phyloP scores from a whole-genome alignment of 2,113 vertebrate genomes.

The Eulemur rufifrons region DNA sequence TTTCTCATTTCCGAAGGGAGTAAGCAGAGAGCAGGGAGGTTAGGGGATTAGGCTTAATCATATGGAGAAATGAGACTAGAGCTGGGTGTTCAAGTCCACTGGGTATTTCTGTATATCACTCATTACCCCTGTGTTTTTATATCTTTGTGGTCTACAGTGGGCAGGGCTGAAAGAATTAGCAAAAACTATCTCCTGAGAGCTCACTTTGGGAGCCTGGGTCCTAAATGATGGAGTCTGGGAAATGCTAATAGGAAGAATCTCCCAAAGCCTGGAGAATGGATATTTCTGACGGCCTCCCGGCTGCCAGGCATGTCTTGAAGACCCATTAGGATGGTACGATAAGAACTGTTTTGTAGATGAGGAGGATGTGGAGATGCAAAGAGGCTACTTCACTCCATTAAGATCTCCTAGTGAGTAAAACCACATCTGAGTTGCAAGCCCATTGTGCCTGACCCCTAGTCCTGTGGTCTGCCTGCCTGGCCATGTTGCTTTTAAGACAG shows the following conservation, averaged over 20 bases:
- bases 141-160: neutral
- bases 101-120: neutral
- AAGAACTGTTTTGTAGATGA: neutral
- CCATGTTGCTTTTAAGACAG: neutral
- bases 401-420: neutral
- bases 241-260: neutral
- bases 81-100: neutral
- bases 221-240: neutral
- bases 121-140: neutral
- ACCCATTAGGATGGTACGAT: neutral
- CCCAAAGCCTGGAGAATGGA: neutral
- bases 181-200: neutral
- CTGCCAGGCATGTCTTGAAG: neutral
- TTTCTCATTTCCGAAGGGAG: neutral
- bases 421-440: neutral
- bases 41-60: neutral
- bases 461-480: neutral
- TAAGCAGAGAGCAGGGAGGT: neutral
- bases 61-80: neutral
- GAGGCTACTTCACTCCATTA: neutral
- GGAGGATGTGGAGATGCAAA: neutral
- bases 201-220: neutral
- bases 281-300: neutral
- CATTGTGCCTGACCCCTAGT: fast-evolving
- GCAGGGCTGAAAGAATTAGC: neutral